These are phyloP conservation scores for Petaurus breviceps DNA, from an alignment of 2,113 vertebrate genomes.

Conservation along the genomic window DNA sequence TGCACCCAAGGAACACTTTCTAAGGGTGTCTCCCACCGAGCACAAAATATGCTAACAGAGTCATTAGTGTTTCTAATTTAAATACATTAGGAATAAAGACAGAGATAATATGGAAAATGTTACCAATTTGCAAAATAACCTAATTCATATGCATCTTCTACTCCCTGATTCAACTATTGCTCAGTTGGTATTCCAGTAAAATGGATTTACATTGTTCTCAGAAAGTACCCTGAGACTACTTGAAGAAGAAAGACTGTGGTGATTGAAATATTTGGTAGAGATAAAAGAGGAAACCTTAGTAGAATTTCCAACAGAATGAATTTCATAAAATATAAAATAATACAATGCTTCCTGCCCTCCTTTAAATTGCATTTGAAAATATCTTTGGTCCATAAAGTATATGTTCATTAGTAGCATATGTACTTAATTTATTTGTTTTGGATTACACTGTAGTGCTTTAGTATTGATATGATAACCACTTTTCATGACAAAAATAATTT, in stretches of 20 bases:
- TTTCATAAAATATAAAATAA: constrained; percentile 9
- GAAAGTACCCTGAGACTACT: constrained; percentile 59
- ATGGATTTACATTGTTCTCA: constrained; percentile 63
- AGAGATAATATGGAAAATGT: constrained; percentile 72
- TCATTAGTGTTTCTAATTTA: constrained; percentile 79
- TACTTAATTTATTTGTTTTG: constrained; percentile 42
- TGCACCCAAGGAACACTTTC: constrained; percentile 52
- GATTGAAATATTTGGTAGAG: constrained; percentile 39
- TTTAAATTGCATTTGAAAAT: constrained; percentile 10
- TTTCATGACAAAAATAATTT: constrained; percentile 27
- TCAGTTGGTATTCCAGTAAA: constrained; percentile 55
- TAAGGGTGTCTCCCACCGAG: constrained; percentile 60
- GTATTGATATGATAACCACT: not conserved
- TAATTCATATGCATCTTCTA: constrained; percentile 74
- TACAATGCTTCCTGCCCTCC: not conserved
- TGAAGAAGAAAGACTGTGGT: constrained; percentile 49
- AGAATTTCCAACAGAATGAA: constrained; percentile 42
- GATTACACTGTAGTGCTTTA: not conserved
- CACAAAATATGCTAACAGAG: constrained; percentile 73
- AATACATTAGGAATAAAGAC: constrained; percentile 69
- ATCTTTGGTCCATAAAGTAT: constrained; percentile 14
- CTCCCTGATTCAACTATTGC: constrained; percentile 60
- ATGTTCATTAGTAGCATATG: not conserved
- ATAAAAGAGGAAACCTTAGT: constrained; percentile 33
- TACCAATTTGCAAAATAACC: constrained; percentile 75